These are phyloP conservation scores for Rhagologus leucostigma DNA, from an alignment of 2,113 vertebrate species.

Conservation along the genomic window DNA sequence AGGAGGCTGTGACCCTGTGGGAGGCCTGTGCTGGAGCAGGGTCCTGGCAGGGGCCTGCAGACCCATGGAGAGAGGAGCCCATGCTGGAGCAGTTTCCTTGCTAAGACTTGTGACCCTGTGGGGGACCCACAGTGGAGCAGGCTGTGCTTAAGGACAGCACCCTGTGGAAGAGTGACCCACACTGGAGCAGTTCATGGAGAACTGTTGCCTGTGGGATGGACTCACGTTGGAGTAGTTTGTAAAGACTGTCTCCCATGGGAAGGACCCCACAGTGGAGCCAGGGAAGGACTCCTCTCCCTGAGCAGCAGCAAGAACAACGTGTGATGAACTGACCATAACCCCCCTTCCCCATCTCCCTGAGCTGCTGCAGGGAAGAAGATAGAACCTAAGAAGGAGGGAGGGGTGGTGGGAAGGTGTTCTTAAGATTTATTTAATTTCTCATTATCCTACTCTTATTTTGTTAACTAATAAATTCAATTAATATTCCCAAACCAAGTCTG, in stretches of 20 bases:
- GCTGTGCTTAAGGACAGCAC: background rate
- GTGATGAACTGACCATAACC: rapidly evolving
- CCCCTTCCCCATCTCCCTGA: background rate
- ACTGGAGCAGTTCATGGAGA: background rate
- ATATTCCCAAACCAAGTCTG: background rate
- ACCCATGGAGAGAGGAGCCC: background rate
- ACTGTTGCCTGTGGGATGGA: background rate
- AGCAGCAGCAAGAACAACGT: rapidly evolving
- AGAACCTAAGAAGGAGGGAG: background rate
- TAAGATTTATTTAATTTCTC: background rate
- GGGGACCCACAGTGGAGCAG: background rate
- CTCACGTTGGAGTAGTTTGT: background rate
- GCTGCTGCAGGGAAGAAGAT: background rate
- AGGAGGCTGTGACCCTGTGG: background rate
- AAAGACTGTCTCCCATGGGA: background rate
- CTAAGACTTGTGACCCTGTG: no score
- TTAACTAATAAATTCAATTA: background rate
- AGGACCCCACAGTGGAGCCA: background rate
- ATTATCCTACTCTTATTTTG: background rate
- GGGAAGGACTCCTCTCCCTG: background rate
- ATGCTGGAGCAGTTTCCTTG: rapidly evolving
- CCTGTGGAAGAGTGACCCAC: background rate
- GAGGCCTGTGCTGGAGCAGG: background rate
- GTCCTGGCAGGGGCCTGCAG: background rate
- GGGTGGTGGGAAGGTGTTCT: background rate